Percentiles rank a stretch among this genome's conserved stretches.
phyloP scores from a whole-genome alignment of 1,140 invertebrate genomes.

The Homarus americanus region DNA sequence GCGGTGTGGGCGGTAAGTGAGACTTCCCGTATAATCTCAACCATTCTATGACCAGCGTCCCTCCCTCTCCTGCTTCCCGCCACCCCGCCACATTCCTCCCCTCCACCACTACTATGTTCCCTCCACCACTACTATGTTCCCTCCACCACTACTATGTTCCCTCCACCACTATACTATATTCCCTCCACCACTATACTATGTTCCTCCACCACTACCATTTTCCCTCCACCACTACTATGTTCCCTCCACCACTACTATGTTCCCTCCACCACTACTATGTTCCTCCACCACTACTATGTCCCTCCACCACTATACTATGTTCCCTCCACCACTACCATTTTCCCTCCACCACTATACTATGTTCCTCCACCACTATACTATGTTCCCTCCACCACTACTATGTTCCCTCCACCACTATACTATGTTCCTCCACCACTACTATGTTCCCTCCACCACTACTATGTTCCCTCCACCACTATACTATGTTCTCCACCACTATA shows the following conservation, averaged over 20 bases:
- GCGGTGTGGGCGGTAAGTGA: constrained; percentile 56
- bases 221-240: constrained; percentile 1
- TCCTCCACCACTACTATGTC: not conserved
- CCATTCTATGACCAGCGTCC: constrained; percentile 65
- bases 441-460: not conserved
- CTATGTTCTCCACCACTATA: not conserved
- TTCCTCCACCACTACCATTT: not conserved
- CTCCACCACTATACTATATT: not conserved
- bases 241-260: constrained; percentile 5
- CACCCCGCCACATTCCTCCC: constrained; percentile 53
- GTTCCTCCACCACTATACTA: not conserved
- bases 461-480: not conserved
- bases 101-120: not conserved
- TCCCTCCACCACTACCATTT: constrained; percentile 19
- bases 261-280: not conserved
- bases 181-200: not conserved
- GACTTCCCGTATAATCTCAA: constrained; percentile 62
- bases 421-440: not conserved
- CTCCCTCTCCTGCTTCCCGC: constrained; percentile 42
- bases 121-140: not conserved
- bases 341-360: constrained; percentile 2
- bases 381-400: not conserved
- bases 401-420: not conserved
- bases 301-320: constrained; percentile 11
- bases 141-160: constrained; percentile 1